Base-by-base conservation (phyloP, 2,113 vertebrate species). In the Alouatta palliata region DNA sequence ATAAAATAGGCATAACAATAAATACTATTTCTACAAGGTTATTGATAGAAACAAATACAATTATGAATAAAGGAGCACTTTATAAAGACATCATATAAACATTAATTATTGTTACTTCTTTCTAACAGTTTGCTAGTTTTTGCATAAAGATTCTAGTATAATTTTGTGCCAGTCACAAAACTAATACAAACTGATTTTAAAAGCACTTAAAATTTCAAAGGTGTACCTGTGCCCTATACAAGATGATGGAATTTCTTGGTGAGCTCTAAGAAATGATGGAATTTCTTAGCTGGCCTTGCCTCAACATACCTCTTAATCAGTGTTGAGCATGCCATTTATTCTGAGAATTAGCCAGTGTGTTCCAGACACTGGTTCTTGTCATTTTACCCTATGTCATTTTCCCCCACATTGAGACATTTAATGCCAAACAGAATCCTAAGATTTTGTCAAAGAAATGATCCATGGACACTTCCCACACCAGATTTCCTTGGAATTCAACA, bases 161-260 rank as follows among this genome's bases (percentile, higher is more conserved):
- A 87, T 92, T 89, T 82, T 81, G 20, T 56, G n/a, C 13, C n/a
- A 85, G 6, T 5, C n/a, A 77, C 30, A 64, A 61, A 92, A 64
- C 80, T 85, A 90, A 96, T 37, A 43, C 61, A 92, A 73, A 86
- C 14, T n/a, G 25, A 71, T 52, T 86, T 97, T 76, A 70, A 68
- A 95, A 40, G 32, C 49, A 77, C 54, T 81, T 49, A 54, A 58
- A 40, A 64, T 21, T 82, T 86, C 90, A 8, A 84, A 82, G 23
- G 19, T 25, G 91, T 11, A 64, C 10, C 6, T 92, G 35, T 95
- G 27, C 49, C 83, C 35, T 90, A 76, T 10, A 54, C 35, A 79
- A 66, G 6, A 43, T 90, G 40, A 40, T 73, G 3, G 20, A 47
- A 66, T 40, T 89, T 89, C 32, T 92, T 87, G 81, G 16, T 68